Conservation (phyloP, 2,888 invertebrate species). For the Podotricha telesiphe region DNA sequence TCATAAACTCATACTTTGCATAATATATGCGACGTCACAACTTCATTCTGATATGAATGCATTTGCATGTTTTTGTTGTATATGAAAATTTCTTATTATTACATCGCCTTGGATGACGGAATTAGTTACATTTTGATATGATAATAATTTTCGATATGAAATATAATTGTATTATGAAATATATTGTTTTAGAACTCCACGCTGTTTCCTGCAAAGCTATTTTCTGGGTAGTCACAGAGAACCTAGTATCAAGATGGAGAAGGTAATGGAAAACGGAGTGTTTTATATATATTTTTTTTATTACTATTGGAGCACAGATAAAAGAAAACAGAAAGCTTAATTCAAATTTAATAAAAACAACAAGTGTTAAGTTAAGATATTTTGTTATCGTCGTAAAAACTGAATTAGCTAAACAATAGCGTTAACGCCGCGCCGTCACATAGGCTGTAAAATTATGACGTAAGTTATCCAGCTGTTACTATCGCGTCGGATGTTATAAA, state of each 20-base stretch:
- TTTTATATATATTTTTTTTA: no score
- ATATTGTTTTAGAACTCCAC: no score
- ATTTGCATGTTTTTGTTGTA: conserved; percentile 12
- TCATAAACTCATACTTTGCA: conserved; percentile 5
- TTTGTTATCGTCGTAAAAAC: conserved; percentile 6
- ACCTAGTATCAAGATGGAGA: no score
- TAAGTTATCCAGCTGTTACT: conserved; percentile 64
- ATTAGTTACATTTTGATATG: no score
- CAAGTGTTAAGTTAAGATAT: neutral
- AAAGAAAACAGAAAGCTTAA: no score
- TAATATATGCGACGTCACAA: conserved; percentile 20
- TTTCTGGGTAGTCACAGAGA: no score
- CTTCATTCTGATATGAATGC: conserved; percentile 21
- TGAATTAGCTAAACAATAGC: conserved; percentile 10
- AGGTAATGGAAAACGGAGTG: no score
- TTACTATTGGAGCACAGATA: no score
- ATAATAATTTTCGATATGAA: no score
- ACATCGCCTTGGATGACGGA: neutral
- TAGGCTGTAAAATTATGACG: conserved; percentile 65
- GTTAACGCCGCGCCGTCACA: conserved; percentile 44
- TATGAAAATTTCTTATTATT: conserved; percentile 8
- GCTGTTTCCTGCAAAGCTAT: no score
- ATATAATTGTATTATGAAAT: no score
- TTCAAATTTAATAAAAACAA: neutral
- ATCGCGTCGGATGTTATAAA: conserved; percentile 75